phyloP scores from a whole-genome alignment of 2,797 vertebrate species.

The Hirundo rustica region DNA sequence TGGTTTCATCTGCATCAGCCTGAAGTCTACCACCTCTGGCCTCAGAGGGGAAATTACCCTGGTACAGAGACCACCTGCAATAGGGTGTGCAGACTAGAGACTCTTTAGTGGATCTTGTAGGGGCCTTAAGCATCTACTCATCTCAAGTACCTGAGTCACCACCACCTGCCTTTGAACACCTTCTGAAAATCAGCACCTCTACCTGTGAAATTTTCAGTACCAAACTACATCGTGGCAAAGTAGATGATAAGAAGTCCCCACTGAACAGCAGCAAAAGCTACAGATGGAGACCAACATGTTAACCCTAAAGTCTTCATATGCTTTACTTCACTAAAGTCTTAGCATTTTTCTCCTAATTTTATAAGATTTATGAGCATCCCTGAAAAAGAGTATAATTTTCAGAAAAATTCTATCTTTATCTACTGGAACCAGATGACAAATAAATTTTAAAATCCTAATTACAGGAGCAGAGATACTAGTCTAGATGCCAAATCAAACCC shows the following conservation, averaged over 20 bases:
- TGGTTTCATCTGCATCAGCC: not conserved
- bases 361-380: not conserved
- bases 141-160: not conserved
- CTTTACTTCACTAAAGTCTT: not conserved
- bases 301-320: not conserved
- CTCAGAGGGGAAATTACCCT: not conserved
- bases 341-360: not conserved
- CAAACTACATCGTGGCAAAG: not conserved
- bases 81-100: not conserved
- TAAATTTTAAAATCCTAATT: constrained; percentile 51
- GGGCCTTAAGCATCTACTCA: not conserved
- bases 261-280: not conserved
- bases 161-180: not conserved
- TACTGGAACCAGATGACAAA: constrained; percentile 37
- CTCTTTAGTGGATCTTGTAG: not conserved
- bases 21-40: not conserved
- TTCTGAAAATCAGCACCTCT: not conserved
- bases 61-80: not conserved
- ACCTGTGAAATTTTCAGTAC: not conserved
- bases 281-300: not conserved
- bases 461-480: not conserved
- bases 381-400: constrained; percentile 32
- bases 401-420: constrained; percentile 13
- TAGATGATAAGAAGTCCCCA: not conserved
- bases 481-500: constrained; percentile 10